These are phyloP conservation scores for Matsumurasca onukii DNA, from an alignment of 1,140 invertebrate species.

Conservation along the genomic window DNA sequence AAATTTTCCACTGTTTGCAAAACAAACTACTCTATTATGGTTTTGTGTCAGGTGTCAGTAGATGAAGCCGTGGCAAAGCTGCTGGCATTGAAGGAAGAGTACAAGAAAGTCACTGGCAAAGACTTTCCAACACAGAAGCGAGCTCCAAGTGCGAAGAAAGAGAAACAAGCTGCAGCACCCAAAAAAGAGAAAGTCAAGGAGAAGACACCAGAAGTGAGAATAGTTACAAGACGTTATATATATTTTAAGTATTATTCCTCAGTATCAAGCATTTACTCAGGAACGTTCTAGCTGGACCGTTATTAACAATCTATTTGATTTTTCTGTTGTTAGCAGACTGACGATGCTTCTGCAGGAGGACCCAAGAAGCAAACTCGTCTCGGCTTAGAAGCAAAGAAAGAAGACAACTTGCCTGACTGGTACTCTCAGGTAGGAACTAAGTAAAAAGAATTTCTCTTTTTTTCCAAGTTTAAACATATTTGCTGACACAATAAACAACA, in stretches of 20 bases:
- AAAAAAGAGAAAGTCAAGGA: constrained; percentile 43
- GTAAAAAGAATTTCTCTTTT: too few relatives aligned
- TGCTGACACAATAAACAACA: too few relatives aligned
- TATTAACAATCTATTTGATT: background rate
- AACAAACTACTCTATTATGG: too few relatives aligned
- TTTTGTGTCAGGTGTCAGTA: constrained; percentile 57
- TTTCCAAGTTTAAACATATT: too few relatives aligned
- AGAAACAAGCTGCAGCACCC: constrained; percentile 42
- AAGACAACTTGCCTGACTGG: constrained; percentile 95
- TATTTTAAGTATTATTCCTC: background rate
- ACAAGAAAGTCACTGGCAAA: constrained; percentile 70
- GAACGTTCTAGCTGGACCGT: background rate
- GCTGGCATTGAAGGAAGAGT: constrained; percentile 74
- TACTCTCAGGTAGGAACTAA: constrained; percentile 90
- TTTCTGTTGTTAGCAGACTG: background rate
- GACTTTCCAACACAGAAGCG: constrained; percentile 51
- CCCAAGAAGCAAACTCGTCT: constrained; percentile 88
- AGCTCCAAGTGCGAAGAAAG: constrained; percentile 47
- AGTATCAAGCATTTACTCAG: background rate
- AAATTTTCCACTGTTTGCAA: too few relatives aligned
- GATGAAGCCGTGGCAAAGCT: constrained; percentile 73
- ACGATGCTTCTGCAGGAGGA: constrained; percentile 46
- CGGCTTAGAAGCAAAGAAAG: constrained; percentile 90
- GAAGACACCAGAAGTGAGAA: constrained; percentile 25
- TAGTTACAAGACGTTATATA: too few relatives aligned